Evolutionary conservation across 2,797 vertebrate species (phyloP).

Genomic region (Australoheros facetus): DNA sequence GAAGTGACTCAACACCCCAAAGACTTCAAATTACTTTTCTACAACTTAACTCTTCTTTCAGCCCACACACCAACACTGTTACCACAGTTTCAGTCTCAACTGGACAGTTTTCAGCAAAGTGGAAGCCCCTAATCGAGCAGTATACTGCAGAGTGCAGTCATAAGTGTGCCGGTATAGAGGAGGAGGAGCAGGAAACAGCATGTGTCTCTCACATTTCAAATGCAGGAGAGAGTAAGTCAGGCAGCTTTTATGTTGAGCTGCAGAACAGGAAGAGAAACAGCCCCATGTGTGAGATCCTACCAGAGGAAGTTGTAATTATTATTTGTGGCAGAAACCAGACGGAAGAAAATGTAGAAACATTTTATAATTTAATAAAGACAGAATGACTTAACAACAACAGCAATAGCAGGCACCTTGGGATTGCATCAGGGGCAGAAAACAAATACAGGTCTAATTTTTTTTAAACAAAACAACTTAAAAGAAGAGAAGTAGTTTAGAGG

Average conservation of each 20-base stretch:
- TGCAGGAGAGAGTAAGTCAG: slow-evolving; percentile 12
- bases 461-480: background rate
- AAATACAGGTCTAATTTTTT: too few species aligned
- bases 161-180: background rate
- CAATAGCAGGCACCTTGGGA: background rate
- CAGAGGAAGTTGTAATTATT: slow-evolving; percentile 57
- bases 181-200: slow-evolving; percentile 50
- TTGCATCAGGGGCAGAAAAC: background rate
- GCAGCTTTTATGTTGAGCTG: slow-evolving; percentile 53
- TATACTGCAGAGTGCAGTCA: background rate
- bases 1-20: slow-evolving; percentile 57
- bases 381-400: background rate
- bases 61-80: slow-evolving; percentile 29
- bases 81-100: slow-evolving; percentile 8
- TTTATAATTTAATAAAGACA: background rate
- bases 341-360: background rate
- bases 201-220: slow-evolving; percentile 46
- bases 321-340: slow-evolving; percentile 10
- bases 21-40: slow-evolving; percentile 50
- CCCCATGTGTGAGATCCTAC: slow-evolving; percentile 31
- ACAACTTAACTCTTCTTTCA: slow-evolving; percentile 33
- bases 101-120: slow-evolving; percentile 15
- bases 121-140: background rate
- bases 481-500: background rate
- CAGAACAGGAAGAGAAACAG: slow-evolving; percentile 69